These are phyloP conservation scores for Erpornis zantholeuca DNA, from an alignment of 2,113 vertebrate genomes.

Conservation along the genomic window DNA sequence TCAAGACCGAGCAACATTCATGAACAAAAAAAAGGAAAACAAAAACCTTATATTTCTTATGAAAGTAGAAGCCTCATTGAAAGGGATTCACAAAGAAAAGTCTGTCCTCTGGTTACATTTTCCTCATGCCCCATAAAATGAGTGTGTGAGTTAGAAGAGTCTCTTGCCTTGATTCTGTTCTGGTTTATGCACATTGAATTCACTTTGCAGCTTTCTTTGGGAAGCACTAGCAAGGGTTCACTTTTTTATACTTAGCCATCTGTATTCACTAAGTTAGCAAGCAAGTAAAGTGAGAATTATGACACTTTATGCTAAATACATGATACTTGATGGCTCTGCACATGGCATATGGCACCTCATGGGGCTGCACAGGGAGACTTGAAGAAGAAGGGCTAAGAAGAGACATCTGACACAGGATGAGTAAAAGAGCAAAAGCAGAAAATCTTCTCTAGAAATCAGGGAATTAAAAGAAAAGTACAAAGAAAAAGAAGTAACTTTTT, in stretches of 20 bases:
- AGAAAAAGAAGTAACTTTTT: not conserved
- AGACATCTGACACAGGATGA: not conserved
- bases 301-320: constrained; percentile 42
- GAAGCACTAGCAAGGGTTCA: constrained; percentile 14
- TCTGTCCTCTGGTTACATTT: not conserved
- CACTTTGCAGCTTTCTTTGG: not conserved
- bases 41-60: not conserved
- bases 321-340: constrained; percentile 14
- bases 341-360: not conserved
- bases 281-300: constrained; percentile 40
- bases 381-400: not conserved
- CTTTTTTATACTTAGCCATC: constrained; percentile 28
- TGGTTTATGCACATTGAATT: not conserved
- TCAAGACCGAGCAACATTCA: not conserved
- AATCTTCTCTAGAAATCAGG: not conserved
- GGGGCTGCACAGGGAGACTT: not conserved
- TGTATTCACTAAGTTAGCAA: constrained; percentile 32
- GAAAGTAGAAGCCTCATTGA: not conserved
- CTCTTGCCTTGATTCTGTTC: not conserved
- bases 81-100: not conserved
- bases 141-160: not conserved
- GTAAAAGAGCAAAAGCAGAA: not conserved
- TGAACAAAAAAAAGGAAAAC: not conserved
- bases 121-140: not conserved
- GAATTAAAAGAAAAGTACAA: not conserved